Evolutionary conservation across 1,140 invertebrate genomes (phyloP), one percentile per base, ranked within the genome.

Genomic region (Lepidurus packardi): DNA sequence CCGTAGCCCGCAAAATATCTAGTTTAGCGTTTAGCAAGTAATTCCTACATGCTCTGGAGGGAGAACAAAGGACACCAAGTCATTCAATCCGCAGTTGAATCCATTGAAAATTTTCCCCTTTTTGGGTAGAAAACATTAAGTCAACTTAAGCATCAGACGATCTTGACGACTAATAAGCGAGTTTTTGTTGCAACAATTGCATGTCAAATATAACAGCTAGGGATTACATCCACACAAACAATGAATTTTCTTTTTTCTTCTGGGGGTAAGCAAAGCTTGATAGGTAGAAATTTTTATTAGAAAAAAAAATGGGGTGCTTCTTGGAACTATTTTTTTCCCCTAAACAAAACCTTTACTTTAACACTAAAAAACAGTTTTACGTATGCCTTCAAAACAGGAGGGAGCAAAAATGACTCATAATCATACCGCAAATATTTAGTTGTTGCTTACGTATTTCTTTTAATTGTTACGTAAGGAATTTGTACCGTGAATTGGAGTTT

Each of bases 361-460:
- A 65, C 1, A 65, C 8, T 13, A 65, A 65, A 65, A 65, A 9
- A 34, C 34, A 34, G 34, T 34, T 34, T 16, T 65, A 65, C 53
- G 53, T 65, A 65, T 65, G 53, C 53, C 53, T 65, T 65, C 8
- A 65, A 34, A 34, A 21, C 53, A 16, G 21, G 53, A 21, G 21
- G 53, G 53, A 21, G 21, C 16, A 13, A 65, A 65, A 65, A 65
- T 65, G 53, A 65, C 53, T 65, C 21, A 13, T 11, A 65, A 65
- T 65, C 53, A 65, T 65, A 21, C 53, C 16, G 53, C 53, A 65
- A 65, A 65, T 65, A 65, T 65, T 65, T 16, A 21, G 53, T 9
- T 65, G 53, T 65, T 65, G 21, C 53, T 65, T 65, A 65, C 53
- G 53, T 65, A 65, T 65, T 65, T 65, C 53, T 65, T 65, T 65